Percentiles rank a stretch among this genome's conserved stretches.
Evolutionary conservation across 1,140 invertebrate species (phyloP).

Genomic region (Ceratina calcarata): DNA sequence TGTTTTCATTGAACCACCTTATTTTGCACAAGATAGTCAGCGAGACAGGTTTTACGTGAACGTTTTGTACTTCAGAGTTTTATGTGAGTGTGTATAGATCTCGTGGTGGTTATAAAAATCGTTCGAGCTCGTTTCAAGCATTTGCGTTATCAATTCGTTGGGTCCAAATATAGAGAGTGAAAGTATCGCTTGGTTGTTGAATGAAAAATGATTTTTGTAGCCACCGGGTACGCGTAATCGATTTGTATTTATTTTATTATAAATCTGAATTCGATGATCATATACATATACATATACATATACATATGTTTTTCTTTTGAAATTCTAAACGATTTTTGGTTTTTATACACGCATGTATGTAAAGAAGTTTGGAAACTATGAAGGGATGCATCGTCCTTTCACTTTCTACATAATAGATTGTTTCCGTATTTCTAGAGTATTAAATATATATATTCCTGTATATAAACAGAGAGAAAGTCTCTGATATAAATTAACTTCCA

Average conservation of each 20-base stretch:
- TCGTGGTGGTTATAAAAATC: no score
- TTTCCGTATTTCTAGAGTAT: no score
- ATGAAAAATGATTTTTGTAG: no score
- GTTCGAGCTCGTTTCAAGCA: no score
- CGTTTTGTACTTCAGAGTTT: constrained; percentile 8
- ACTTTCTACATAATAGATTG: no score
- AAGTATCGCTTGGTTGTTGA: no score
- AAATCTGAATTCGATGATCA: not conserved
- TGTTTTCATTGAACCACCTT: constrained; percentile 45
- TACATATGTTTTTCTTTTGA: not conserved
- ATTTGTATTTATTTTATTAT: constrained; percentile 16
- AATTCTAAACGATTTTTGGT: constrained; percentile 12
- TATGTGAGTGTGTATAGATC: not conserved
- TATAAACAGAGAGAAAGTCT: no score
- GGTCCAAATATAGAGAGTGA: no score
- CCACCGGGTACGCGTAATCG: not conserved
- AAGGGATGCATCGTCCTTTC: not conserved
- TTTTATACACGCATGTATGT: constrained; percentile 5
- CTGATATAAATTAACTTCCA: no score
- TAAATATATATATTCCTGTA: no score
- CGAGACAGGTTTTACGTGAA: not conserved
- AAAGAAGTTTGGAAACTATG: not conserved
- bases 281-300: no score
- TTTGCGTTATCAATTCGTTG: no score
- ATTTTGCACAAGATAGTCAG: constrained; percentile 10